A percentile compares a stretch with the other conserved stretches of the same genome.
Evolutionary conservation across 2,888 invertebrate species (phyloP).

Genomic region (Panzeria rudis): DNA sequence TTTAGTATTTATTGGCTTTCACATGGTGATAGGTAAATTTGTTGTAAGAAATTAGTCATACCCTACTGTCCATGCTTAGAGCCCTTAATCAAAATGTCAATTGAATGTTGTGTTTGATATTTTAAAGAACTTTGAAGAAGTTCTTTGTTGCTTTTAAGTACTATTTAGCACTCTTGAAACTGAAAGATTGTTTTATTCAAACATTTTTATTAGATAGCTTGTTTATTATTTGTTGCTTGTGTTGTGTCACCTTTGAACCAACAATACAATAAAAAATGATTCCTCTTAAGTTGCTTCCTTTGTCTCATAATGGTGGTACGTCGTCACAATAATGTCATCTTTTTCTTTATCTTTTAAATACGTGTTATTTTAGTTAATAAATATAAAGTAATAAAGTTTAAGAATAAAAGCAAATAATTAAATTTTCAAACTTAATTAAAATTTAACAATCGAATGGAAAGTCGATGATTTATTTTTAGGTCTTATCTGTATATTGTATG

Average conservation of each 20-base stretch:
- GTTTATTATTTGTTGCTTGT: not conserved
- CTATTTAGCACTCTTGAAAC: not conserved
- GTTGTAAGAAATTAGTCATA: too few relatives aligned
- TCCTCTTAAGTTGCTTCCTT: constrained; percentile 21
- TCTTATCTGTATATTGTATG: too few relatives aligned
- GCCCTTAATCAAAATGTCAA: not conserved
- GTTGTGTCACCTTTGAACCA: not conserved
- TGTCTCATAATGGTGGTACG: constrained; percentile 32
- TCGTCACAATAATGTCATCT: constrained; percentile 21
- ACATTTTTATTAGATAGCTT: not conserved
- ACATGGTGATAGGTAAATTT: too few relatives aligned
- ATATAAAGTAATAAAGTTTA: not conserved
- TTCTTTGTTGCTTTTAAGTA: not conserved
- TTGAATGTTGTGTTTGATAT: not conserved
- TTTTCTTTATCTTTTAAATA: not conserved
- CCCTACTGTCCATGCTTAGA: not conserved
- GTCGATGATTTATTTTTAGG: too few relatives aligned
- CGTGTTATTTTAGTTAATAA: not conserved
- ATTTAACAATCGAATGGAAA: too few relatives aligned
- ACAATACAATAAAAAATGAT: not conserved
- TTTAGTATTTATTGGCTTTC: too few relatives aligned
- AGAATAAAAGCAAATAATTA: not conserved
- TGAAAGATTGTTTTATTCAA: not conserved
- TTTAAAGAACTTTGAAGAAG: not conserved
- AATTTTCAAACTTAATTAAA: not conserved